Evolutionary conservation across 2,797 vertebrate genomes (phyloP), one percentile per base, ranked within the genome.

Genomic region (Artibeus lituratus): DNA sequence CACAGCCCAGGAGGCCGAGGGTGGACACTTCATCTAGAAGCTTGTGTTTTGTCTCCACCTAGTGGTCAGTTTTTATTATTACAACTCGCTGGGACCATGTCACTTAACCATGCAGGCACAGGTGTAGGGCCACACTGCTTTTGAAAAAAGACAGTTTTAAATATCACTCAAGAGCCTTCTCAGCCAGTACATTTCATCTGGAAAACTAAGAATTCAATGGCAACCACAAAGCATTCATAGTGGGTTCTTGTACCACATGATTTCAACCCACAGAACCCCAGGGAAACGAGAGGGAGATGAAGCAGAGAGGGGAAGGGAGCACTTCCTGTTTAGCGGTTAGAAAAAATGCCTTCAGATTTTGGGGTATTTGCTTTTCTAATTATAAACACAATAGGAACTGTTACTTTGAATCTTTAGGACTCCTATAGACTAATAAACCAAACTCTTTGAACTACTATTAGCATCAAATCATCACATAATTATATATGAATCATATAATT

Each of bases 21-120:
- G 7, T 19, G 15, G 0, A 32, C 8, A 1, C 37, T 39, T 0
- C 35, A 29, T 12, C 72, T 21, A n/a, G 69, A 92, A 74, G 26
- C 42, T 91, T 92, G 86, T 92, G 69, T 76, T 94, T 70, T 78
- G 42, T 55, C 35, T 3, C 93, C 96, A 90, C 91, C 96, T 95
- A 67, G 26, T 87, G 97, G 90, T 22, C 5, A 0, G 26, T 26
- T n/a, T 18, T 7, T 87, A 10, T 39, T 81, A 94, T 47, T 65
- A 73, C 96, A 95, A 7, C 5, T 49, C 42, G 0, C 35, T 3
- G 42, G 16, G 18, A 37, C 59, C 44, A 1, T 18, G 15, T 18
- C 3, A 7, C 16, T 15, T 10, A 18, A 10, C 10, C 8, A 2
- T 2, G 3, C 9, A 3, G 3, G n/a, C 9, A 11, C 18, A n/a